phyloP scores from a whole-genome alignment of 37 sponge, comb jelly and placozoan genomes.

The Cladorhizidae sp. region DNA sequence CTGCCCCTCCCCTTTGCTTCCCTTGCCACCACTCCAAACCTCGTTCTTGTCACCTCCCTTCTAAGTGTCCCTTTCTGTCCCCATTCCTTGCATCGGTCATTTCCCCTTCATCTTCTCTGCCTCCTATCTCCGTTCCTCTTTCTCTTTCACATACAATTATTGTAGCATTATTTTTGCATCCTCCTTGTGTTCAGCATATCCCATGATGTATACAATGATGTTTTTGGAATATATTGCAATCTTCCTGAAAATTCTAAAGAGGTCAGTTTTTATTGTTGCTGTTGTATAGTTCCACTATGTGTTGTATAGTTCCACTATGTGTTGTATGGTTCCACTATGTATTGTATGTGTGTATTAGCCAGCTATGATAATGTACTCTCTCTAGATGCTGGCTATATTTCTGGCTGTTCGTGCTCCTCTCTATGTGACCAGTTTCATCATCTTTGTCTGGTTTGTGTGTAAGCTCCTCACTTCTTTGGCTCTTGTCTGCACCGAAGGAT shows the following conservation, averaged over 20 bases:
- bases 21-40: too few relatives aligned
- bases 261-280: not conserved
- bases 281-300: not conserved
- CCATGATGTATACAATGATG: not conserved
- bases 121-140: too few relatives aligned
- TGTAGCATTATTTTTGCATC: not conserved
- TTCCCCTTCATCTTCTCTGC: too few relatives aligned
- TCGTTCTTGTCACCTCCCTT: too few relatives aligned
- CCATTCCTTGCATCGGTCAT: too few relatives aligned
- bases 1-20: too few relatives aligned
- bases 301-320: not conserved
- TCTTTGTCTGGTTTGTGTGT: not conserved
- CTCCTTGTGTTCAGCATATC: constrained; percentile 3
- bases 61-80: not conserved
- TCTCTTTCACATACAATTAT: not conserved
- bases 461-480: not conserved
- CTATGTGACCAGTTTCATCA: constrained; percentile 2
- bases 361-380: not conserved
- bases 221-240: not conserved
- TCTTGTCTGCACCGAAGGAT: not conserved
- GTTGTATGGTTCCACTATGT: not conserved
- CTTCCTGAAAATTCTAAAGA: not conserved
- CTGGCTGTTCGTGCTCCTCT: not conserved
- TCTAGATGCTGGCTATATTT: not conserved
- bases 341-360: not conserved